Evolutionary conservation across 2,888 invertebrate genomes (phyloP).

Genomic region (Drosophila prostipennis): DNA sequence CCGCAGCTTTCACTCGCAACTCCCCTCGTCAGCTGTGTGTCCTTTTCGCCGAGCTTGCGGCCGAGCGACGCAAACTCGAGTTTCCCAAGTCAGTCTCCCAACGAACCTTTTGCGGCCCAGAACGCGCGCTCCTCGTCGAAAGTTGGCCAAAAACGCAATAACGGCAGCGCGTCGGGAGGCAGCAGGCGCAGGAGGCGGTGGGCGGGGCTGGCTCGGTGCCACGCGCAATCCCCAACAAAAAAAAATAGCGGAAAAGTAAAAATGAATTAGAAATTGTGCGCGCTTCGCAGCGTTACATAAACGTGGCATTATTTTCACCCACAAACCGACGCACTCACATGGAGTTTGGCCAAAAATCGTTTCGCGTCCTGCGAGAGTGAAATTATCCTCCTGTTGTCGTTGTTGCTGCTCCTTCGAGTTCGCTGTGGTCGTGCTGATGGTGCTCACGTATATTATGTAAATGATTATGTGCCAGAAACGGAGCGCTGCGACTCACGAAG

Average conservation of each 20-base stretch:
- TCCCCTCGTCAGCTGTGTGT: slow-evolving; percentile 45
- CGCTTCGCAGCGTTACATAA: slow-evolving; percentile 57
- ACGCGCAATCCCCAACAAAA: slow-evolving; percentile 49
- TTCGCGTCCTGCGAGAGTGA: slow-evolving; percentile 71
- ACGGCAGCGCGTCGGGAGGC: slow-evolving; percentile 44
- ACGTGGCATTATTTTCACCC: slow-evolving; percentile 35
- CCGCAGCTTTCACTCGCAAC: slow-evolving; percentile 37
- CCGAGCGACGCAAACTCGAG: slow-evolving; percentile 18
- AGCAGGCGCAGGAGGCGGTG: slow-evolving; percentile 20
- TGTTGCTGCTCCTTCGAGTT: slow-evolving; percentile 25
- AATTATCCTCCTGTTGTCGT: slow-evolving; percentile 59
- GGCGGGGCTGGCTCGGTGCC: slow-evolving; percentile 25
- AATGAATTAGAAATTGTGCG: slow-evolving; percentile 70
- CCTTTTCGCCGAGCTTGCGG: slow-evolving; percentile 36
- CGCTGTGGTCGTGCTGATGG: slow-evolving; percentile 64
- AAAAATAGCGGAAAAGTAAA: slow-evolving; percentile 56
- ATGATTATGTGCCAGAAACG: slow-evolving; percentile 73
- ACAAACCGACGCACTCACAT: slow-evolving; percentile 30
- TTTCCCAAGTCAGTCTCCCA: slow-evolving; percentile 68
- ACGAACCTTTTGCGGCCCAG: slow-evolving; percentile 63
- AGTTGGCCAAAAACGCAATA: slow-evolving; percentile 67
- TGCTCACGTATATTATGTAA: slow-evolving; percentile 79
- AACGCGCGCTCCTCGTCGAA: slow-evolving; percentile 54
- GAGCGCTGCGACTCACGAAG: slow-evolving; percentile 46
- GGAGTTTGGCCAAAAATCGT: slow-evolving; percentile 43